Base-by-base conservation (phyloP, 2,113 vertebrate genomes). In the Deroptyus accipitrinus region DNA sequence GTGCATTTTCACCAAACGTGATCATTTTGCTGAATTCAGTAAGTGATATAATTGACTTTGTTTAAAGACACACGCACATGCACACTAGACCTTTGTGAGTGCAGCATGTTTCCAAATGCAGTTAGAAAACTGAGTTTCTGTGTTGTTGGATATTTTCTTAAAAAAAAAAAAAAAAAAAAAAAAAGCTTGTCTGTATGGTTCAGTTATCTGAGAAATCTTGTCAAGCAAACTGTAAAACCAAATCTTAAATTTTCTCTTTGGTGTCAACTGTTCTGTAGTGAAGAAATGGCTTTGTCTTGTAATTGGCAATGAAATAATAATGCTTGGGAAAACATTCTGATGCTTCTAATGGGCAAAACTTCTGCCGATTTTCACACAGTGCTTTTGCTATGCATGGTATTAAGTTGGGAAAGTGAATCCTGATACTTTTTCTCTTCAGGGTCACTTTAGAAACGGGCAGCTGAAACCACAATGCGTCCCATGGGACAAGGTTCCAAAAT, bases 351-450 rank as follows among this genome's bases (percentile, higher is more conserved):
- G 91, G 96, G 92, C 96, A 98, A 96, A 96, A 96, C 88, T 86
- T 97, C 79, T 95, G 97, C 97, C 64, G 82, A 96, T 97, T 97
- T 96, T 97, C 97, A 98, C 96, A 97, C 97, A 98, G 94, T 97
- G 98, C 98, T 98, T 98, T 97, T 97, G 97, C 97, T 97, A 96
- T 98, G 97, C 97, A 97, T 98, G 98, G 94, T 97, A 95, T 98
- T 98, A 94, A 85, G 96, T 96, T 97, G 95, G 95, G 89, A 96
- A 96, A 95, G 93, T 94, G 96, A 97, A 95, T 96, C 96, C 95
- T 94, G 95, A 85, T 90, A 69, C 9, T 94, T 11, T 33, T 87
- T 91, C 84, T 96, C 88, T 86, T 97, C 95, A 85, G 97, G 97
- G 64, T 98, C 97, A 79, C 96, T 97, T 97, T 91, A 95, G 96